Evolutionary conservation across 2,113 vertebrate species (phyloP), one percentile per base, ranked within the genome.

Genomic region (Thomomys bottae): DNA sequence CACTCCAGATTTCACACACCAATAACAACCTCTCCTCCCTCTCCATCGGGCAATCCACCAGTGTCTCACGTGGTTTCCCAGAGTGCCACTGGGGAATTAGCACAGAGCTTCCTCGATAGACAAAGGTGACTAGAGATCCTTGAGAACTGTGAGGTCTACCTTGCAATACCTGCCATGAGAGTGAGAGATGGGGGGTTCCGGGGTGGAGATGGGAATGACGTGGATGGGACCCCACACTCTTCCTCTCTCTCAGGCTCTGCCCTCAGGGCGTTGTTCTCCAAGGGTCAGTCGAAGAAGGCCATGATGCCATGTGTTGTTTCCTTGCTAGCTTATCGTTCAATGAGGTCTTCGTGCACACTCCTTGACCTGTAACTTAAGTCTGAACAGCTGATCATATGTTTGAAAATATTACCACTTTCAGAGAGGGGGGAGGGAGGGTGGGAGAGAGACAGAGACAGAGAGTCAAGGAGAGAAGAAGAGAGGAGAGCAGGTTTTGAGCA

Each of bases 361-460:
- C 34, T 30, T 80, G 61, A 45, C 26, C 11, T 49, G 5, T 26
- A 68, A 7, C 36, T 89, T 89, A 71, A 28, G 89, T 85, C 80
- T 88, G 84, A 66, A 18, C 28, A 59, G 61, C 28, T 82, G 54
- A 63, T 91, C 70, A 45, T 28, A 64, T 28, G 72, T 84, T 66
- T 84, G 86, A 67, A 85, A 91, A 75, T 32, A 77, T 76, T 38
- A 40, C 28, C 21, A 49, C 45, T 79, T 83, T 85, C 83, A 34
- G 12, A 54, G 49, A 15, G 49, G 15, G 49, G 49, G 15, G 8
- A 15, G 49, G 3, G 49, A 18, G 49, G 1, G 49, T 4, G 49
- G 18, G 49, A 54, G 49, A 54, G 49, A 54, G 49, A 54, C 14
- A 45, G 45, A 45, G 45, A 45, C 6, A 45, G 45, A 45, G 45